These are phyloP conservation scores for Amazona guildingii DNA, from an alignment of 2,113 vertebrate species.

Conservation along the genomic window DNA sequence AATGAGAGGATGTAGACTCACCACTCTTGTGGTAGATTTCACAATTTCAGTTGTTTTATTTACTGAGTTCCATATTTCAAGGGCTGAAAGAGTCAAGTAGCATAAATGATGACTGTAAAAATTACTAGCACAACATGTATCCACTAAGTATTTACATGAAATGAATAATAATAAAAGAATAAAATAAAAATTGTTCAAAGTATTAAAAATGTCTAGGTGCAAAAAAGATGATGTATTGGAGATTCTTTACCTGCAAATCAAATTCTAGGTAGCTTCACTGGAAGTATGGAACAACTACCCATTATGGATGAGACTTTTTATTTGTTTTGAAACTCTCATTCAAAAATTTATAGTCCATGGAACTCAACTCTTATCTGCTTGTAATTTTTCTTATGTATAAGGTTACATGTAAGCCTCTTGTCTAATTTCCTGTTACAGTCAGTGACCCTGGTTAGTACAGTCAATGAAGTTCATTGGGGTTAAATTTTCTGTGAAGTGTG, in stretches of 20 bases:
- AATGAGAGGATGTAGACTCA: background rate
- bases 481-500: background rate
- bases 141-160: background rate
- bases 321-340: background rate
- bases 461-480: background rate
- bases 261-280: background rate
- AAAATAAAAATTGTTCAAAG: background rate
- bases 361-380: background rate
- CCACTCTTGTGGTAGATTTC: background rate
- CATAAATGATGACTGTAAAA: background rate
- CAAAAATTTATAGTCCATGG: background rate
- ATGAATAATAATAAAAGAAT: background rate
- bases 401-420: background rate
- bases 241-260: background rate
- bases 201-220: background rate
- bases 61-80: background rate
- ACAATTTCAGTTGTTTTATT: background rate
- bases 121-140: background rate
- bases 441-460: background rate
- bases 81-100: background rate
- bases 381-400: background rate
- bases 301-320: rapidly evolving
- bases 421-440: background rate
- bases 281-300: background rate
- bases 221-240: background rate